These are phyloP conservation scores for Poecilobothrus nobilitatus DNA, from an alignment of 2,888 invertebrate genomes.

Conservation along the genomic window DNA sequence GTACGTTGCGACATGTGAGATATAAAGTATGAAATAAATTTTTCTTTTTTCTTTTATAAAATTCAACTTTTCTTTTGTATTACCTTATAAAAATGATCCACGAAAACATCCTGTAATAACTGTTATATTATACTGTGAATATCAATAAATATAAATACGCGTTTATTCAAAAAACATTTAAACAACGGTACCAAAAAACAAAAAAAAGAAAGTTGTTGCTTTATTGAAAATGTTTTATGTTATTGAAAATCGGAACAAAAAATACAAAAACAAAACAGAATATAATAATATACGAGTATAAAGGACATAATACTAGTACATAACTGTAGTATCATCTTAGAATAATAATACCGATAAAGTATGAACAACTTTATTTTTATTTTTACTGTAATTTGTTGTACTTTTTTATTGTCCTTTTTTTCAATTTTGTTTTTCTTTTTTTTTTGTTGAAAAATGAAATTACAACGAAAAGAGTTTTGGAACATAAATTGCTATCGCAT, in stretches of 20 bases:
- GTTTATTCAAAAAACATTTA: too few species aligned
- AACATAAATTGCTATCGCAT: conserved; percentile 6
- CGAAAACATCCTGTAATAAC: too few species aligned
- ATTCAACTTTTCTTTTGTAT: too few species aligned
- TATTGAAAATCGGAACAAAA: neutral
- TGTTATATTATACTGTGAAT: too few species aligned
- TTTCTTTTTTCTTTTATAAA: too few species aligned
- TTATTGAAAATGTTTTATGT: neutral
- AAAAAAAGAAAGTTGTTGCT: neutral
- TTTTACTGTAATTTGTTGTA: neutral
- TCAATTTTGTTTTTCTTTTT: neutral
- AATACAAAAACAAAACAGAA: neutral
- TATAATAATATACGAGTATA: neutral
- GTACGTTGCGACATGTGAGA: too few species aligned
- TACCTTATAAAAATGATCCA: too few species aligned
- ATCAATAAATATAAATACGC: too few species aligned
- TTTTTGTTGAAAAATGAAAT: neutral
- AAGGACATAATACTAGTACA: neutral
- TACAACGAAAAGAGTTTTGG: neutral
- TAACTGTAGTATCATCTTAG: neutral
- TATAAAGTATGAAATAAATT: too few species aligned
- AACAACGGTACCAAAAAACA: too few species aligned
- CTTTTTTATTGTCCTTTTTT: neutral
- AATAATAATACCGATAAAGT: neutral
- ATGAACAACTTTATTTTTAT: neutral